Percentiles rank a stretch among this genome's conserved stretches.
Conservation (phyloP, 2,113 vertebrate species). For the Hystrix brachyura region DNA sequence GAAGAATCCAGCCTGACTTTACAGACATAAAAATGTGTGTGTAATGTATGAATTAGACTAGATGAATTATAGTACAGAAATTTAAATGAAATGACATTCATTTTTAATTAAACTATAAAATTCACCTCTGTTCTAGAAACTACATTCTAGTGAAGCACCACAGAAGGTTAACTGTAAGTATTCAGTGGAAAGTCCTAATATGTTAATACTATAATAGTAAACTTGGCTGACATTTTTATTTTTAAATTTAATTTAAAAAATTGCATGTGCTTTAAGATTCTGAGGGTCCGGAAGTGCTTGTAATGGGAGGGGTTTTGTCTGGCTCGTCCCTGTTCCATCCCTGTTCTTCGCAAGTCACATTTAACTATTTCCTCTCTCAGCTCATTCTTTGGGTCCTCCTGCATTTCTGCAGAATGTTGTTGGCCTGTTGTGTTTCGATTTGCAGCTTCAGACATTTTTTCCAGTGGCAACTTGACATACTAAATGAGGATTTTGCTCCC, state of each 20-base stretch:
- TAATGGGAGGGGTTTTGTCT: neutral
- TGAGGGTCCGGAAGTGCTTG: neutral
- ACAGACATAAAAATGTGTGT: neutral
- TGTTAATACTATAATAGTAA: constrained; percentile 7
- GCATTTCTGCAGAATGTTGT: neutral
- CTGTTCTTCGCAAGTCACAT: neutral
- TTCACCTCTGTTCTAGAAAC: neutral
- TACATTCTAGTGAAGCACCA: neutral
- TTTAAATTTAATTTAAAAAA: neutral
- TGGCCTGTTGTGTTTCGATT: neutral
- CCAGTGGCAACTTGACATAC: neutral
- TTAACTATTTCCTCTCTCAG: neutral
- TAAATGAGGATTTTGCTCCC: neutral
- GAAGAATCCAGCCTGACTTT: neutral
- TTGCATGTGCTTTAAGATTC: neutral
- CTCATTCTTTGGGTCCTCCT: neutral
- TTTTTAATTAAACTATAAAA: neutral
- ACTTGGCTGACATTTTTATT: constrained; percentile 1
- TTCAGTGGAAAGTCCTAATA: neutral
- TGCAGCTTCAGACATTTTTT: neutral
- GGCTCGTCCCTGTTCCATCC: neutral
- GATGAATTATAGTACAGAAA: neutral
- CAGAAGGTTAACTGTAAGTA: neutral
- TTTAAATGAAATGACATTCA: neutral
- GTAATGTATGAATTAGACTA: neutral